These are phyloP conservation scores for Ganaspis brasiliensis DNA, from an alignment of 2,888 invertebrate species.

Conservation along the genomic window DNA sequence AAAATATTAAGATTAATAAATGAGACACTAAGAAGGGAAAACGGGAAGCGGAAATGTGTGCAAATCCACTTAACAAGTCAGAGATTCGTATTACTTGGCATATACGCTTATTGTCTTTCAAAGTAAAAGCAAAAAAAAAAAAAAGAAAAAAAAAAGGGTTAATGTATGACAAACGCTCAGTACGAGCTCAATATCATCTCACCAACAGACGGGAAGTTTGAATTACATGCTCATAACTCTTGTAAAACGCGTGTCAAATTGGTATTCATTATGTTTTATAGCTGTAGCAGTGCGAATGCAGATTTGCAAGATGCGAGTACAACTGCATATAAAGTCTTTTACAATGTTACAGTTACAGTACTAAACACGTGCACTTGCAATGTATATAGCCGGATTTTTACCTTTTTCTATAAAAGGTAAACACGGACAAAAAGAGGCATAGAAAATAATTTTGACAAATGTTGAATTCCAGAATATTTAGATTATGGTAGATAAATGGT, in stretches of 20 bases:
- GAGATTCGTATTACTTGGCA: neutral
- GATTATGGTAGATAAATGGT: too few relatives aligned
- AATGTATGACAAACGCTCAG: neutral
- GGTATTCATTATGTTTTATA: conserved; percentile 61
- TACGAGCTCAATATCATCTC: conserved; percentile 15
- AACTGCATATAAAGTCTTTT: conserved; percentile 3
- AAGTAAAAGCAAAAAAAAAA: neutral
- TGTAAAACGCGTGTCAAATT: conserved; percentile 59
- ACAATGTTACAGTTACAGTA: conserved; percentile 49
- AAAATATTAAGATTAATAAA: neutral
- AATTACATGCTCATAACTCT: conserved; percentile 51
- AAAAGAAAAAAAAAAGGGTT: neutral
- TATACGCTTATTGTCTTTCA: neutral
- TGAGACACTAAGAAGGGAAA: neutral
- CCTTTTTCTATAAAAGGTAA: neutral
- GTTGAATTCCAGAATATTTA: neutral
- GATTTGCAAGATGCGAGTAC: conserved; percentile 37
- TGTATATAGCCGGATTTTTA: neutral
- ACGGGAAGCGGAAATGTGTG: conserved; percentile 1
- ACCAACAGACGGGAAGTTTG: conserved; percentile 52
- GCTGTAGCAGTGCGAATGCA: conserved; percentile 49
- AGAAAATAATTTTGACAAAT: conserved; percentile 24
- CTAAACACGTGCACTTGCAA: conserved; percentile 30
- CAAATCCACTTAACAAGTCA: neutral
- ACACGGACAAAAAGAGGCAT: too few relatives aligned